Conservation (phyloP, 64 coral and sea anemone genomes). For the Stylophora pistillata region DNA sequence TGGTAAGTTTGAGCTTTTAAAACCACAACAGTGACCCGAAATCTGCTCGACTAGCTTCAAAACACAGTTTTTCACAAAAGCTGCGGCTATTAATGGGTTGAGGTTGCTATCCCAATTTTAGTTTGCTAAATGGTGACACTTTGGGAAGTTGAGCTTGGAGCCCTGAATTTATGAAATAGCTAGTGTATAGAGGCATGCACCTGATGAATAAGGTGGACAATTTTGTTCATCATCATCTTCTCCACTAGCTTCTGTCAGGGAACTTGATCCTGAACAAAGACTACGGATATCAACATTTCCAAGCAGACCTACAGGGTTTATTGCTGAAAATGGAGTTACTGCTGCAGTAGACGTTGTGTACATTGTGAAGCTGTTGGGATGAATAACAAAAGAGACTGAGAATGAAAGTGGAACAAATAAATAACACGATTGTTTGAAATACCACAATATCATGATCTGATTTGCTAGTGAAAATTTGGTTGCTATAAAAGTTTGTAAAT, state of each 20-base stretch:
- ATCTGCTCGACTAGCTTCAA: too few relatives aligned
- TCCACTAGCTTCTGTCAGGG: conserved; percentile 68
- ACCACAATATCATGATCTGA: too few relatives aligned
- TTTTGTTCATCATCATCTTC: conserved; percentile 98
- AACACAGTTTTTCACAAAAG: too few relatives aligned
- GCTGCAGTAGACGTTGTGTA: conserved; percentile 56
- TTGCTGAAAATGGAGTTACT: conserved; percentile 27
- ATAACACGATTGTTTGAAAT: too few relatives aligned
- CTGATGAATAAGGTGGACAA: conserved; percentile 57
- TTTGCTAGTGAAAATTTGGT: too few relatives aligned
- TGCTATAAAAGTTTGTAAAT: too few relatives aligned
- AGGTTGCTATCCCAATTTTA: background rate
- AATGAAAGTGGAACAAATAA: background rate
- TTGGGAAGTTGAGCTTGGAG: too few relatives aligned
- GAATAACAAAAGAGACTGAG: background rate
- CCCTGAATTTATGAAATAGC: too few relatives aligned
- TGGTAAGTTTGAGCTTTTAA: too few relatives aligned
- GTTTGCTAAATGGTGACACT: too few relatives aligned
- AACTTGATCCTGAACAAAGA: conserved; percentile 50
- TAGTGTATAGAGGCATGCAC: background rate
- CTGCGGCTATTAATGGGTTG: too few relatives aligned
- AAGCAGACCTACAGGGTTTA: conserved; percentile 60
- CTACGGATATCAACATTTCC: conserved; percentile 82
- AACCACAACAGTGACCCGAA: too few relatives aligned
- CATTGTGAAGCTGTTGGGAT: conserved; percentile 59